Conservation (phyloP, 2,797 vertebrate species). For the Cyprinodon diabolis region DNA sequence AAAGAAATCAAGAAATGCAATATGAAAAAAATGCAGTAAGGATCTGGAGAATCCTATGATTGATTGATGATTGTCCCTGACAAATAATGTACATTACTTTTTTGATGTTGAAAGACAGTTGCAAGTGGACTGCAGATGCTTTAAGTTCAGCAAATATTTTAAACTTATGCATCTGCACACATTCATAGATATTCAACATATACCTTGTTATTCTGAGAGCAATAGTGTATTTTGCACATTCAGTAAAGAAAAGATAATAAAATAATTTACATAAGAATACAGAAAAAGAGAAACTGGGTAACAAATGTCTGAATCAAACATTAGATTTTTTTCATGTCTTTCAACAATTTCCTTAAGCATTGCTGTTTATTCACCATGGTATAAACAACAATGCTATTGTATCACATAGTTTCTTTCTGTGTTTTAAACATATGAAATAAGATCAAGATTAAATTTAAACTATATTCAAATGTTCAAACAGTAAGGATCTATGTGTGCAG, state of each 20-base stretch:
- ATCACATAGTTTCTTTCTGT: conserved; percentile 9
- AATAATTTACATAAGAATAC: conserved; percentile 2
- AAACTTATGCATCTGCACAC: conserved; percentile 24
- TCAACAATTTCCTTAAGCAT: neutral
- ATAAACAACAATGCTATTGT: neutral
- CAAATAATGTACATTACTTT: conserved; percentile 36
- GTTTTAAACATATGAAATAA: conserved; percentile 26
- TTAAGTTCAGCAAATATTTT: conserved; percentile 29
- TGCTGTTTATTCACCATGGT: neutral
- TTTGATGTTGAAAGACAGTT: conserved; percentile 41
- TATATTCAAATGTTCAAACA: conserved; percentile 41
- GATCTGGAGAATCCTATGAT: conserved; percentile 52
- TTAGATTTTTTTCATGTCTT: neutral
- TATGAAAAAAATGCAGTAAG: conserved; percentile 65
- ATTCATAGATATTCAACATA: neutral
- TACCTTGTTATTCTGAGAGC: too few species aligned
- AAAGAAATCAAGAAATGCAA: conserved; percentile 64
- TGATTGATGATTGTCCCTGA: conserved; percentile 44
- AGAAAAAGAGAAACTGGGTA: neutral
- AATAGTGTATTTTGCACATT: too few species aligned
- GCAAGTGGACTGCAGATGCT: conserved; percentile 21
- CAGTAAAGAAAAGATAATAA: conserved; percentile 5
- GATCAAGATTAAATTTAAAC: conserved; percentile 12
- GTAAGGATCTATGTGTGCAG: neutral
- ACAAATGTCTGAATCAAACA: neutral